Evolutionary conservation across 2,888 invertebrate species (phyloP).

Genomic region (Xylota sylvarum): DNA sequence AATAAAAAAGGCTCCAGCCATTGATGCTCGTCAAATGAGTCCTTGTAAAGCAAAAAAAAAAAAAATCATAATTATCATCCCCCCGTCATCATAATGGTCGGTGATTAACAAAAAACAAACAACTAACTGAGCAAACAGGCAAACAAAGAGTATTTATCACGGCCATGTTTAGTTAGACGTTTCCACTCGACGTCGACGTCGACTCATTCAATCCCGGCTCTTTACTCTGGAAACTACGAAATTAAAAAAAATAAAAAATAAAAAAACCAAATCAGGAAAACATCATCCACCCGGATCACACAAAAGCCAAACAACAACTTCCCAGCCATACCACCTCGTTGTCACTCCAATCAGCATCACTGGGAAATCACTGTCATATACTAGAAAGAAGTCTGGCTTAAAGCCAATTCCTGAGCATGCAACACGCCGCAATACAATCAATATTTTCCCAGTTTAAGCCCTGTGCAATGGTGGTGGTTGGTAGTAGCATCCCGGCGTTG

Average conservation of each 20-base stretch:
- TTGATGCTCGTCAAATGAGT: slow-evolving; percentile 40
- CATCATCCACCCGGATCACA: slow-evolving; percentile 3
- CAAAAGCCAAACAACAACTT: slow-evolving; percentile 40
- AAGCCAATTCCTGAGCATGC: slow-evolving; percentile 67
- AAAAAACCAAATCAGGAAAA: neutral
- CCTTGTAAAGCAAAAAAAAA: slow-evolving; percentile 40
- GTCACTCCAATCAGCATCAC: slow-evolving; percentile 68
- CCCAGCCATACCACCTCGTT: slow-evolving; percentile 30
- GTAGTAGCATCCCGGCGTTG: slow-evolving; percentile 9
- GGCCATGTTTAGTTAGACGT: slow-evolving; percentile 72
- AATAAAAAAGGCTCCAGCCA: slow-evolving; percentile 22
- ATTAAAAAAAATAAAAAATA: slow-evolving; percentile 44
- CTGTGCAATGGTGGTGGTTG: slow-evolving; percentile 2
- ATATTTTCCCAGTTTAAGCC: slow-evolving; percentile 62
- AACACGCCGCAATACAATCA: slow-evolving; percentile 74
- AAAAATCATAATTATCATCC: slow-evolving; percentile 65
- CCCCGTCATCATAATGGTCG: slow-evolving; percentile 64
- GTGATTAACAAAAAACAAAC: slow-evolving; percentile 69
- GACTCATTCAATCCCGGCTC: slow-evolving; percentile 49
- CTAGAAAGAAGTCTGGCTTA: slow-evolving; percentile 66
- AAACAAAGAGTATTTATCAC: slow-evolving; percentile 55
- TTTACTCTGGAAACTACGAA: slow-evolving; percentile 33
- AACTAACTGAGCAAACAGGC: slow-evolving; percentile 38
- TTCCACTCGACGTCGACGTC: slow-evolving; percentile 50
- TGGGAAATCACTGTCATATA: slow-evolving; percentile 74